Conservation (phyloP, 2,888 invertebrate genomes). For the Cheilosia pagana region DNA sequence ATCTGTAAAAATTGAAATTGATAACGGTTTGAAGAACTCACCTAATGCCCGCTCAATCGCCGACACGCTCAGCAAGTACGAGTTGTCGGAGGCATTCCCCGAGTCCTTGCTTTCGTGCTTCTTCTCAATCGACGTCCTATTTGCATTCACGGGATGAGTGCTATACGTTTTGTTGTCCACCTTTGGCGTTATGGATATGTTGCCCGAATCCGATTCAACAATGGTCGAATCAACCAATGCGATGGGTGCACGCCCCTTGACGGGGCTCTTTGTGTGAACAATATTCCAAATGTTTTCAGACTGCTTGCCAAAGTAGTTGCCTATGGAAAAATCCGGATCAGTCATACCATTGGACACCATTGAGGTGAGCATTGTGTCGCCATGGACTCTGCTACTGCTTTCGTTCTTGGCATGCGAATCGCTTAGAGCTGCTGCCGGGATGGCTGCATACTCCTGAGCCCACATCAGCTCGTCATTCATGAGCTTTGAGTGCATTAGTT, state of each 20-base stretch:
- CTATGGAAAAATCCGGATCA: constrained; percentile 81
- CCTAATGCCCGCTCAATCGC: constrained; percentile 81
- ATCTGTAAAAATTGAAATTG: not conserved
- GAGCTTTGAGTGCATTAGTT: constrained; percentile 81
- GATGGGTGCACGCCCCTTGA: constrained; percentile 76
- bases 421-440: constrained; percentile 80
- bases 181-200: constrained; percentile 77
- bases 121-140: constrained; percentile 26
- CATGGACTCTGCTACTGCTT: constrained; percentile 3
- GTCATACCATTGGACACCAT: constrained; percentile 76
- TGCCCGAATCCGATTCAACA: constrained; percentile 36
- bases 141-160: constrained; percentile 42
- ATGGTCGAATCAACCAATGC: constrained; percentile 76
- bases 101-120: constrained; percentile 78
- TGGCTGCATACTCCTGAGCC: constrained; percentile 81
- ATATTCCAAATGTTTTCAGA: constrained; percentile 81
- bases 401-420: constrained; percentile 73
- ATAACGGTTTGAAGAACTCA: constrained; percentile 68
- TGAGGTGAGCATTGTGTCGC: constrained; percentile 76
- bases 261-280: constrained; percentile 77
- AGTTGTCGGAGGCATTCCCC: constrained; percentile 77
- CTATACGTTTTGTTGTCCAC: constrained; percentile 80
- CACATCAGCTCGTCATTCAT: constrained; percentile 81
- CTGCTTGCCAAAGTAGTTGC: constrained; percentile 80
- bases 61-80: constrained; percentile 80